Base-by-base conservation (phyloP, 2,113 vertebrate genomes). In the Neotoma lepida region DNA sequence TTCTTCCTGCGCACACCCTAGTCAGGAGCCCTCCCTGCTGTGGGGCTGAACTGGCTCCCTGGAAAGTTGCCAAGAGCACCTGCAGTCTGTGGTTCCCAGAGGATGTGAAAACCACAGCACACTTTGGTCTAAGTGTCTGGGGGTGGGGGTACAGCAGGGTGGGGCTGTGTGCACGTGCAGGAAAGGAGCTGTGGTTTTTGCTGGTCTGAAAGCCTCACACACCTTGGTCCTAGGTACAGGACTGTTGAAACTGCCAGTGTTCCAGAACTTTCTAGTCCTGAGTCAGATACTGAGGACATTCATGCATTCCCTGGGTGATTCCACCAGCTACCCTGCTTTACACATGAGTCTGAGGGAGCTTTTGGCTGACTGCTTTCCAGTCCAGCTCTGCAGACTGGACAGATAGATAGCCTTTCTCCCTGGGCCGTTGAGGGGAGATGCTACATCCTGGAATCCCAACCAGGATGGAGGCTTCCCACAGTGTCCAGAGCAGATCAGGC, bases 21-120 rank as follows among this genome's bases (percentile, higher is more conserved):
- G 30, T 46, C n/a, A 30, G 80, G 4, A 30, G 6, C 2, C 24
- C 8, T 46, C 30, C 20, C 30, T 35, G 30, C 33, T 12, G 85
- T 33, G 66, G 28, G 49, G 44, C 44, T 20, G 68, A 58, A 71
- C 81, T 56, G 33, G 41, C n/a, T 73, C 30, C 68, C 80, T 0
- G 4, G 74, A 70, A n/a, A 78, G 73, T 73, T 9, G 70, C 86
- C 35, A 41, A 63, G 41, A 33, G 39, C 8, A n/a, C 41, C 90
- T 74, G 70, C 28, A 39, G 18, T 30, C 80, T 4, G 1, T 1
- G 17, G 30, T 12, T 66, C 73, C 28, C 30, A 17, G 76, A 86
- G 39, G 35, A 71, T 89, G 88, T 92, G 92, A 80, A 93, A 92
- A 88, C 88, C 92, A 70, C 95, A 92, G 54, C 54, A 30, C 68